Percentiles rank a stretch among this genome's conserved stretches.
phyloP scores from a whole-genome alignment of 2,113 vertebrate species.

The Nematolebias whitei region DNA sequence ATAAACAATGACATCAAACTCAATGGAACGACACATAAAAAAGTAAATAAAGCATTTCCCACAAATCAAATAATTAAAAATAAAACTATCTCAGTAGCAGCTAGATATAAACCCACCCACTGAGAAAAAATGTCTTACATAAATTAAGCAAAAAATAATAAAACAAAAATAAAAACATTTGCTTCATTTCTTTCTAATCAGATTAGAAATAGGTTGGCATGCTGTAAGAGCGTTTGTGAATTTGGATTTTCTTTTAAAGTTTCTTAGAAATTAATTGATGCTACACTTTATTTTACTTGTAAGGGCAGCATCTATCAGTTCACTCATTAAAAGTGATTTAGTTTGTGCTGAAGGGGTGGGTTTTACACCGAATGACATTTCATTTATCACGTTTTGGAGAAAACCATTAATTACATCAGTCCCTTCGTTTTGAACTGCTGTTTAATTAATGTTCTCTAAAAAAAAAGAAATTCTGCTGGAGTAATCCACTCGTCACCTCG shows the following conservation, averaged over 20 bases:
- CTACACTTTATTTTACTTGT: constrained; percentile 49
- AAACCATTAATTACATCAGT: constrained; percentile 66
- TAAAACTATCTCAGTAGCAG: background rate
- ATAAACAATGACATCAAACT: constrained; percentile 56
- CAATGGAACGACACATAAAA: constrained; percentile 58
- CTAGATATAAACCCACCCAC: constrained; percentile 54
- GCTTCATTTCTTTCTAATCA: constrained; percentile 23
- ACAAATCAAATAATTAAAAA: constrained; percentile 28
- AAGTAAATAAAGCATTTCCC: constrained; percentile 56
- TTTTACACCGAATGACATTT: constrained; percentile 59
- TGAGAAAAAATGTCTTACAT: constrained; percentile 6
- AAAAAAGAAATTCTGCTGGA: constrained; percentile 45
- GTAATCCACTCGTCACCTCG: constrained; percentile 60
- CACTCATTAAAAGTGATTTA: constrained; percentile 58
- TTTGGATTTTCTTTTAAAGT: constrained; percentile 24
- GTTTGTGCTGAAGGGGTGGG: constrained; percentile 55
- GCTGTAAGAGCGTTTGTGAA: constrained; percentile 39
- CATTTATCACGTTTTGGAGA: constrained; percentile 59
- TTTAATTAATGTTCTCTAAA: constrained; percentile 66
- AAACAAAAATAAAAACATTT: constrained; percentile 17
- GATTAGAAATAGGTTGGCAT: constrained; percentile 24
- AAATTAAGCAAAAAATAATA: constrained; percentile 15
- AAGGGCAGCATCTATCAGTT: constrained; percentile 57
- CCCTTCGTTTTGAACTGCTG: constrained; percentile 51
- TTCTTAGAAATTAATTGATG: constrained; percentile 44